Evolutionary conservation across 2,888 invertebrate species (phyloP), one percentile per base, ranked within the genome.

Genomic region (Octodonta nipae): DNA sequence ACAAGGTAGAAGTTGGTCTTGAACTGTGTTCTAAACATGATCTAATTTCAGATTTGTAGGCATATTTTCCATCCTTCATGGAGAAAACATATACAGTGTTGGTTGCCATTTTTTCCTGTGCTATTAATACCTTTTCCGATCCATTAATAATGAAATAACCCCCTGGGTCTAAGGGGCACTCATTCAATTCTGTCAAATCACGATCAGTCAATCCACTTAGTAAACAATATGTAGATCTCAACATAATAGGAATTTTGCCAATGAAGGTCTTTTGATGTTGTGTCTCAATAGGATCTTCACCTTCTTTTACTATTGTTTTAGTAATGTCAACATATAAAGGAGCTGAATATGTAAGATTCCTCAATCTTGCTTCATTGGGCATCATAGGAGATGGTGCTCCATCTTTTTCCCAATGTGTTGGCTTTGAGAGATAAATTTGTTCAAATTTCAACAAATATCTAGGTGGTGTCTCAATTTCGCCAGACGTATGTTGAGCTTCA

Each of bases 371-470:
- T 65, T 98, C 98, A 55, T 98, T 99, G 1, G 98, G 98, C 93
- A 98, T 98, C 95, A 99, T 95, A 36, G 95, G 93, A 35, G 89
- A 87, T 8, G 96, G 95, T 0, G 95, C 91, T 55, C 98, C 98
- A 70, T 98, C 98, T 65, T 98, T 98, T 62, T 99, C 98, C 98
- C 98, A 99, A 70, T 99, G 98, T 5, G 96, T 99, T 2, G 98
- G 98, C 62, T 98, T 98, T 0, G 96, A 96, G 27, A 99, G 63
- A 59, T 99, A 98, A 58, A 98, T 96, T 66, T 98, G 96, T 60
- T 95, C 96, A 64, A 99, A 98, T 64, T 96, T 98, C 5, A 99
- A 61, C 22, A 88, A 65, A 65, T 92, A 96, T 39, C 84, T 75
- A 0, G 92, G 84, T 1, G 89, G 89, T 32, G 75, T 79, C 64